These are phyloP conservation scores for Graptemys geographica DNA, from an alignment of 2,797 vertebrate species.

Conservation along the genomic window DNA sequence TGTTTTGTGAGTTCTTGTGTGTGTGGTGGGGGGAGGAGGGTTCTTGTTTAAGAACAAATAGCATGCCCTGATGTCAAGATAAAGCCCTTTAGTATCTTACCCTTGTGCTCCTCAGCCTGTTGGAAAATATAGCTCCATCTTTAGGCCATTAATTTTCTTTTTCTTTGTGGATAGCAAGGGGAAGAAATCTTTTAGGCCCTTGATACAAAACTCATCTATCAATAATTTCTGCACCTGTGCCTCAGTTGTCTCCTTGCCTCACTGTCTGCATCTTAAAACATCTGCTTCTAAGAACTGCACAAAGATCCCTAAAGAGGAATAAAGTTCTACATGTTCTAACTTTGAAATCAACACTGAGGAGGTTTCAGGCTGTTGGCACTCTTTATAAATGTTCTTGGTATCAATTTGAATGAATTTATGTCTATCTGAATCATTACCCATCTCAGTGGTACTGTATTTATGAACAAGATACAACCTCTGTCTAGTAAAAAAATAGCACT, in stretches of 20 bases:
- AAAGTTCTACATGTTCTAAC: background rate
- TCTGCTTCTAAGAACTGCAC: background rate
- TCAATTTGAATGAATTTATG: slow-evolving; percentile 35
- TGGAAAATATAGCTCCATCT: background rate
- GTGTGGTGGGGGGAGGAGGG: background rate
- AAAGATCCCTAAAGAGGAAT: slow-evolving; percentile 16
- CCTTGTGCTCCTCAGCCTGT: background rate
- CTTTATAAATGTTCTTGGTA: slow-evolving; percentile 28
- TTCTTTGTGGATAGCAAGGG: background rate
- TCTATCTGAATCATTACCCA: background rate
- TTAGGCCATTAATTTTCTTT: background rate
- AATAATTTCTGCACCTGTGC: background rate
- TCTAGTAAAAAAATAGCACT: background rate
- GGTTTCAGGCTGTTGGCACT: slow-evolving; percentile 16
- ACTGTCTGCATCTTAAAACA: background rate
- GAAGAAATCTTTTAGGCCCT: background rate
- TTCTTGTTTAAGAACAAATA: background rate
- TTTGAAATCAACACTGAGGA: slow-evolving; percentile 26
- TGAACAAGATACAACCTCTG: background rate
- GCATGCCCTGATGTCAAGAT: background rate
- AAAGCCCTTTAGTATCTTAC: background rate
- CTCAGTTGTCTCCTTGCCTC: background rate
- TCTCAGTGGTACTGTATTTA: slow-evolving; percentile 24
- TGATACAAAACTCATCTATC: background rate
- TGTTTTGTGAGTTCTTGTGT: background rate